phyloP scores from a whole-genome alignment of 92 coral and sea anemone genomes.

The Epizoanthus ramosus region DNA sequence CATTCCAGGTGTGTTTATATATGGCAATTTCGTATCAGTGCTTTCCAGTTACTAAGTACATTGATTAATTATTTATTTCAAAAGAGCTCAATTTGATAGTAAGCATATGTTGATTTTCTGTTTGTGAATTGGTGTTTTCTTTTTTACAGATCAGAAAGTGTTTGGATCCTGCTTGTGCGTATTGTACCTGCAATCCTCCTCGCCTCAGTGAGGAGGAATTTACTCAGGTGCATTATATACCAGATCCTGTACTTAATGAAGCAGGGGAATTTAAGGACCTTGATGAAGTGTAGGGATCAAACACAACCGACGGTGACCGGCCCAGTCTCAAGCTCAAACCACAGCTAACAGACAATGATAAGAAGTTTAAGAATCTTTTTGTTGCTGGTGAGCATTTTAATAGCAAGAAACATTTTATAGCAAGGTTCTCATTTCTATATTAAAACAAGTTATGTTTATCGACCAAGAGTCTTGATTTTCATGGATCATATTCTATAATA shows the following conservation, averaged over 20 bases:
- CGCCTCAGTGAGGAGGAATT: slow-evolving; percentile 4
- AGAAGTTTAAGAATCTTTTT: slow-evolving; percentile 2
- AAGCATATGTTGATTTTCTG: neutral
- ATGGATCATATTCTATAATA: no score
- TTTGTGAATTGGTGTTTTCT: neutral
- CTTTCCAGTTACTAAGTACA: neutral
- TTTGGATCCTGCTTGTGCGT: neutral
- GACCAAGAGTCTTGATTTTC: no score
- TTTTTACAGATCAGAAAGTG: slow-evolving; percentile 11
- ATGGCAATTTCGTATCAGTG: neutral
- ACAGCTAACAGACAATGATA: neutral
- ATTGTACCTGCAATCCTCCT: slow-evolving; percentile 11
- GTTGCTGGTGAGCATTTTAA: no score
- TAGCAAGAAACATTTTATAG: no score
- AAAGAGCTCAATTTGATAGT: neutral
- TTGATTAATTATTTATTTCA: neutral
- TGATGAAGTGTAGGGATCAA: slow-evolving; percentile 4
- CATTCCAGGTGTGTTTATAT: slow-evolving; percentile 31
- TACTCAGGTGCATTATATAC: slow-evolving; percentile 16
- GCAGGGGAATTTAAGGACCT: slow-evolving; percentile 32
- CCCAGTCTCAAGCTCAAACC: slow-evolving; percentile 36
- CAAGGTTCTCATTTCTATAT: no score
- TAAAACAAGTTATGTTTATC: no score
- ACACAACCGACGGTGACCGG: slow-evolving; percentile 46
- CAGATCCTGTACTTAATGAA: slow-evolving; percentile 52